Evolutionary conservation across 2,113 vertebrate species (phyloP).

Genomic region (Puffinus mauretanicus): DNA sequence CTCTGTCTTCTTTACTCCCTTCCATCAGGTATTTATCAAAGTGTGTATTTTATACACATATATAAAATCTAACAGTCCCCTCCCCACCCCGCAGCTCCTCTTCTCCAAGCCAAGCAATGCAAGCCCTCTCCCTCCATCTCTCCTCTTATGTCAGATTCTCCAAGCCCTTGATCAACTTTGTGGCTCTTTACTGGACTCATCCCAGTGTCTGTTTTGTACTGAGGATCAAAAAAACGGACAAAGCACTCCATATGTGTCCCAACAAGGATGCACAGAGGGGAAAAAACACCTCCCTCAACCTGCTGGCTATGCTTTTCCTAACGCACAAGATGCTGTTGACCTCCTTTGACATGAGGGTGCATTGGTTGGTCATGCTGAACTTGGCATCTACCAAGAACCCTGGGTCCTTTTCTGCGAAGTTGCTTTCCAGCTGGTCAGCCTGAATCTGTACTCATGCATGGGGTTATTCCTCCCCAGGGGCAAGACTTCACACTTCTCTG

Average conservation of each 20-base stretch:
- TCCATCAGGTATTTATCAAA: neutral
- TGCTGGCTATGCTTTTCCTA: neutral
- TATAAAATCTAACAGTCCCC: neutral
- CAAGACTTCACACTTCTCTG: neutral
- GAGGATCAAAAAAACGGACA: neutral
- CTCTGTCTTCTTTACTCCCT: neutral
- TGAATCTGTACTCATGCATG: neutral
- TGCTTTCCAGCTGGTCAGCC: neutral
- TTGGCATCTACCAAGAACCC: neutral
- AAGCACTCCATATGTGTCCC: neutral
- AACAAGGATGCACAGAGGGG: neutral
- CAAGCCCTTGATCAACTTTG: neutral
- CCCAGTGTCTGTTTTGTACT: neutral
- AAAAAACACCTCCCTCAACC: neutral
- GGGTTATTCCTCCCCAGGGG: neutral
- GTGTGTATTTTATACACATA: neutral
- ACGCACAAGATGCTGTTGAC: neutral
- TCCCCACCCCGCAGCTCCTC: neutral
- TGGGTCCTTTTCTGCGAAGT: neutral
- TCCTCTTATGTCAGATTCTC: neutral
- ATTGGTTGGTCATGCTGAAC: neutral
- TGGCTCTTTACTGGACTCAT: neutral
- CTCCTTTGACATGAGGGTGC: neutral
- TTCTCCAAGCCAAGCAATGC: neutral
- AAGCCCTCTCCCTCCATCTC: neutral